Base-by-base conservation (phyloP, 2,888 invertebrate genomes). In the Exephanes ischioxanthus region DNA sequence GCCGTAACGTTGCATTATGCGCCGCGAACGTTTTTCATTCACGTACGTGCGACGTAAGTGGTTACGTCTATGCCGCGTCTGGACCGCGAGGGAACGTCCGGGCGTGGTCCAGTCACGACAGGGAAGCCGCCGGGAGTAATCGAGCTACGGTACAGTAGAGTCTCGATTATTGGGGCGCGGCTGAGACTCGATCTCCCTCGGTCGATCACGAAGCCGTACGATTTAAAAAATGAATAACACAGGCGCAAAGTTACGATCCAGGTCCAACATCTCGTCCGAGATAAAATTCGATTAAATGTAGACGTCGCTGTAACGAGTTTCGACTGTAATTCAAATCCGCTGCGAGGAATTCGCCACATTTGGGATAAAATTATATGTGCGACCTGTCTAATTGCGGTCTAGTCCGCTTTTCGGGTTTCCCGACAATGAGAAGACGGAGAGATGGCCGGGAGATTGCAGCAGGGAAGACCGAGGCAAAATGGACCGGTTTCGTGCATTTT, bases 61-160 rank as follows among this genome's bases (percentile, higher is more conserved):
- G 84, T 76, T 63, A 76, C 76, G 79, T 83, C 80, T 84, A 80
- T 80, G 80, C 71, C 22, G 30, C 58, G 84, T 84, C 84, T 84
- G 84, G 58, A 22, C 48, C n/a, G 71, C 22, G 76, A 63, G 45
- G 53, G 70, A 48, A 73, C 68, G 51, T 70, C 22, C 66, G 51
- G 63, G 80, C 51, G 73, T 61, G 51, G 22, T 48, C 16, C 30
- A 58, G 73, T 61, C 58, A 26, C 16, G 72, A 58, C 58, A 45
- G 41, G 55, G 55, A 72, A 72, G 16, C 55, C 41, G 14, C 14
- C 16, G 33, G 37, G 53, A 19, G 19, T 19, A 71, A 37, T 71
- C 53, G 71, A 71, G 53, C 19, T 55, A 41, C 9, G 9, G 3
- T 11, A 55, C 33, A 55, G 53, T 71, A 33, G 53, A 71, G 33